Evolutionary conservation across 2,113 vertebrate genomes (phyloP).

Genomic region (Hemibagrus wyckioides): DNA sequence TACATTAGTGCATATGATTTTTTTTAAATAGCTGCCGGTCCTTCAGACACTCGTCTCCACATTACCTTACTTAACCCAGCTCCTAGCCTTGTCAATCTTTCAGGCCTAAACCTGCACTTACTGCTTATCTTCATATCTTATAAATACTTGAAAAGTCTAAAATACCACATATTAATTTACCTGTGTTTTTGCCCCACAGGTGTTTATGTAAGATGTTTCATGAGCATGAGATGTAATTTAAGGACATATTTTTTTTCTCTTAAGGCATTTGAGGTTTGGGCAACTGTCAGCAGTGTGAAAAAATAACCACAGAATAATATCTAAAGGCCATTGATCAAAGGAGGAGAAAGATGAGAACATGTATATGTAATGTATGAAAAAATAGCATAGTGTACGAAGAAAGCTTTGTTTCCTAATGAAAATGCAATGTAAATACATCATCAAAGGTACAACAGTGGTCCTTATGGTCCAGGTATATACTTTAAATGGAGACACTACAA

Average conservation of each 20-base stretch:
- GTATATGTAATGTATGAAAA: not conserved
- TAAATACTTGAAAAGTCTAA: constrained; percentile 42
- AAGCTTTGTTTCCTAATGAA: not conserved
- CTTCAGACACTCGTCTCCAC: not conserved
- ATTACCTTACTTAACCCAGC: constrained; percentile 14
- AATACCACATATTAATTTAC: constrained; percentile 51
- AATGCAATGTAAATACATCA: not conserved
- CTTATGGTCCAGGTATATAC: not conserved
- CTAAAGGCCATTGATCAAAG: constrained; percentile 37
- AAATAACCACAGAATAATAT: constrained; percentile 4
- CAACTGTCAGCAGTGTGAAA: constrained; percentile 30
- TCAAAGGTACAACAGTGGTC: not conserved
- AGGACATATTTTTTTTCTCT: constrained; percentile 40
- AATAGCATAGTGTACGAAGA: not conserved
- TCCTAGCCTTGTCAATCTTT: constrained; percentile 19
- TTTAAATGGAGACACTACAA: not conserved
- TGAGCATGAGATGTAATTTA: constrained; percentile 35
- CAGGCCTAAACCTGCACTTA: constrained; percentile 43
- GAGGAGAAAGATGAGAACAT: not conserved
- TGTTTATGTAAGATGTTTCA: constrained; percentile 49
- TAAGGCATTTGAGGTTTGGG: constrained; percentile 16
- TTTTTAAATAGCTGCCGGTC: not conserved
- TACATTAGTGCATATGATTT: not conserved
- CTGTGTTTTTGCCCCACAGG: constrained; percentile 35
- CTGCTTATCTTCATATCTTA: constrained; percentile 42